These are phyloP conservation scores for Sycophila sp. DNA, from an alignment of 1,140 invertebrate genomes.

Conservation along the genomic window DNA sequence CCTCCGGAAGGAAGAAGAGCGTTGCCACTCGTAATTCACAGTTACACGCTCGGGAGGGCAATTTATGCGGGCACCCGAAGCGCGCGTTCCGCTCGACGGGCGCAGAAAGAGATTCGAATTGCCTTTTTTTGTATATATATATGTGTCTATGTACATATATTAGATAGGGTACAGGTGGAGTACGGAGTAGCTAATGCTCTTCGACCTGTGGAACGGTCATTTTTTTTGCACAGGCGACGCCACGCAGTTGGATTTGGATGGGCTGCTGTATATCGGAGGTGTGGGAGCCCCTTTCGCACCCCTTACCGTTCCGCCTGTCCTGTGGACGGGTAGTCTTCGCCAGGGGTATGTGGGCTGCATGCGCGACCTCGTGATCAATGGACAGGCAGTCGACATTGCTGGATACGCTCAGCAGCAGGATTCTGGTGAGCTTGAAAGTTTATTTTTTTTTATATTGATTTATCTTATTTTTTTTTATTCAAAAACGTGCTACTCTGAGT, in stretches of 20 bases:
- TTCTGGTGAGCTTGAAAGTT: conserved; percentile 71
- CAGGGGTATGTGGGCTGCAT: conserved; percentile 96
- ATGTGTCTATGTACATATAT: not conserved
- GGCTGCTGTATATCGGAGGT: conserved; percentile 90
- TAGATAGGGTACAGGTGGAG: not conserved
- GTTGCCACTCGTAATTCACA: not conserved
- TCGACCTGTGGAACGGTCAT: not conserved
- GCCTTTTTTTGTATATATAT: not conserved
- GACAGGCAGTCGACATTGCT: conserved; percentile 91
- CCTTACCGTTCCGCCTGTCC: conserved; percentile 80
- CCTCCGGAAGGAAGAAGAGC: too few relatives aligned
- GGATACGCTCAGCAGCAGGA: conserved; percentile 90
- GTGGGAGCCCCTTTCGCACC: conserved; percentile 80
- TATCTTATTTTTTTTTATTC: not conserved
- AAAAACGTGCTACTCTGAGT: too few relatives aligned
- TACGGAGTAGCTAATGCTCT: not conserved
- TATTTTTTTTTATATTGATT: not conserved
- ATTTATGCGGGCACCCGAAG: too few relatives aligned
- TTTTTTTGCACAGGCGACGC: conserved; percentile 77
- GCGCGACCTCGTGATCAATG: conserved; percentile 91
- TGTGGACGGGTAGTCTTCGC: conserved; percentile 91
- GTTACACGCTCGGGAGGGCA: too few relatives aligned
- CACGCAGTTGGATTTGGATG: conserved; percentile 88
- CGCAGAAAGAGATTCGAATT: not conserved
- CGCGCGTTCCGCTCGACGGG: not conserved